These are phyloP conservation scores for Venturia canescens DNA, from an alignment of 1,140 invertebrate genomes.

Conservation along the genomic window DNA sequence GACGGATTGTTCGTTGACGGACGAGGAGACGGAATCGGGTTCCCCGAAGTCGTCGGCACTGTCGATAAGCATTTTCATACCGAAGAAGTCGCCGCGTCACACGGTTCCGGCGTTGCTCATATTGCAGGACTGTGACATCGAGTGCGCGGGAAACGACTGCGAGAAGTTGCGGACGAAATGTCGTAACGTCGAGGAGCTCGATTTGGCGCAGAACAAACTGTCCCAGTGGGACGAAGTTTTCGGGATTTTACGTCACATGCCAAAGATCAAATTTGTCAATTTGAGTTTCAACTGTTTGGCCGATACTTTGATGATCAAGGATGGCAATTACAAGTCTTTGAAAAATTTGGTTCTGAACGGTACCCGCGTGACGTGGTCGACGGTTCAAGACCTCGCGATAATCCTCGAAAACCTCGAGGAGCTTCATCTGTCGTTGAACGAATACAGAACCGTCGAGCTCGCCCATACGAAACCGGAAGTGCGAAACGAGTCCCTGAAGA, in stretches of 20 bases:
- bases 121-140: slow-evolving; percentile 92
- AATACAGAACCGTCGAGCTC: slow-evolving; percentile 86
- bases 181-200: slow-evolving; percentile 90
- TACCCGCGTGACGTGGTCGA: slow-evolving; percentile 89
- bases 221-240: slow-evolving; percentile 92
- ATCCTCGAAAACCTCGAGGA: slow-evolving; percentile 89
- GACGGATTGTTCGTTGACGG: slow-evolving; percentile 77
- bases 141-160: slow-evolving; percentile 88
- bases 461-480: slow-evolving; percentile 73
- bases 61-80: slow-evolving; percentile 88
- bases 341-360: slow-evolving; percentile 91
- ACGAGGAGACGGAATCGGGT: slow-evolving; percentile 74
- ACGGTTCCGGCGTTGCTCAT: slow-evolving; percentile 90
- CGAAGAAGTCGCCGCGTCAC: slow-evolving; percentile 86
- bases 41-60: slow-evolving; percentile 76
- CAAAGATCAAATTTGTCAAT: slow-evolving; percentile 92
- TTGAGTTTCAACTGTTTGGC: slow-evolving; percentile 91
- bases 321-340: slow-evolving; percentile 81
- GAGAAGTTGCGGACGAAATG: slow-evolving; percentile 87
- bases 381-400: slow-evolving; percentile 86
- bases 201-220: slow-evolving; percentile 93
- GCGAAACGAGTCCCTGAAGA: slow-evolving; percentile 82
- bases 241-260: slow-evolving; percentile 90
- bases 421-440: slow-evolving; percentile 92
- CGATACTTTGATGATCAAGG: slow-evolving; percentile 78